phyloP scores from a whole-genome alignment of 2,113 vertebrate genomes.

The Eulemur macaco region DNA sequence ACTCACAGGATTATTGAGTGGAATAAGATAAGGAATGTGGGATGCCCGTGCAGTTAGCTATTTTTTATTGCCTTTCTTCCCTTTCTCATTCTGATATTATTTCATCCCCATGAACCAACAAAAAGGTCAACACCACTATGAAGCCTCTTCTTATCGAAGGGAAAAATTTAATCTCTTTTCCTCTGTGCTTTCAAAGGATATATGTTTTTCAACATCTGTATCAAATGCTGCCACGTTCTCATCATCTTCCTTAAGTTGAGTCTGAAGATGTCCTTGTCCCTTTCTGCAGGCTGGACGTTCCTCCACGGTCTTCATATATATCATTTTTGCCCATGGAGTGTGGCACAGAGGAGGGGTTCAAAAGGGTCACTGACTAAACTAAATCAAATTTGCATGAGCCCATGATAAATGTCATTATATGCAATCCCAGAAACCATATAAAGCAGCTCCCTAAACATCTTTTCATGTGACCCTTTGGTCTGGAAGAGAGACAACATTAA shows the following conservation, averaged over 20 bases:
- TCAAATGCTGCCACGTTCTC: not conserved
- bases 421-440: not conserved
- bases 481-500: not conserved
- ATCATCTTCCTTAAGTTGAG: not conserved
- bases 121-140: not conserved
- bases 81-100: not conserved
- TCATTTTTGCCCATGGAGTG: not conserved
- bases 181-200: not conserved
- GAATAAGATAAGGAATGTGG: not conserved
- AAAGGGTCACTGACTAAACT: fast-evolving
- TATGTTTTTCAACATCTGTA: not conserved
- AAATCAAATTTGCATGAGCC: not conserved
- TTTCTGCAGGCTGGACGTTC: not conserved
- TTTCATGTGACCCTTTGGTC: not conserved
- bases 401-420: not conserved
- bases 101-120: not conserved
- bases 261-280: not conserved
- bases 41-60: fast-evolving
- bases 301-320: not conserved
- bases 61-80: not conserved
- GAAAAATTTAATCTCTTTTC: not conserved
- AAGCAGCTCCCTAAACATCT: not conserved
- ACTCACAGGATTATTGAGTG: not conserved
- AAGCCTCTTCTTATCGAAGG: not conserved
- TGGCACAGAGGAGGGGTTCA: not conserved